Percentiles rank a stretch among this genome's conserved stretches.
These are phyloP conservation scores for Calosoma granatense DNA, from an alignment of 1,140 invertebrate species.

Conservation along the genomic window DNA sequence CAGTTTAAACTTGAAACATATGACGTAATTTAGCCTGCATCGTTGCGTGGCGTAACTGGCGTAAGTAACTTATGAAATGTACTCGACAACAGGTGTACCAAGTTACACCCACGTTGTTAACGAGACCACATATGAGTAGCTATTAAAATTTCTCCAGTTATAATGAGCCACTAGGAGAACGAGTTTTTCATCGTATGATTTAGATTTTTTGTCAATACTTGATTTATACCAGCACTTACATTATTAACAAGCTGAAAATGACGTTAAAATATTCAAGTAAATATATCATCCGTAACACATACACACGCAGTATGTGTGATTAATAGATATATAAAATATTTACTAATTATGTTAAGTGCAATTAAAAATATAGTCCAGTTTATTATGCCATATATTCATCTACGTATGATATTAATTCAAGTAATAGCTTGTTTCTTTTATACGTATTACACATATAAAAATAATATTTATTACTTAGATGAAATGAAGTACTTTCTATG, in stretches of 20 bases:
- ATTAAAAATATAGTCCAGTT: too few species aligned
- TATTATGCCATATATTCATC: too few species aligned
- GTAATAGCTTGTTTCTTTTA: too few species aligned
- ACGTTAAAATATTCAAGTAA: too few species aligned
- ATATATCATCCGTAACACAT: not conserved
- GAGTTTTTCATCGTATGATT: not conserved
- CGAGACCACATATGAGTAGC: not conserved
- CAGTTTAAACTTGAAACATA: too few species aligned
- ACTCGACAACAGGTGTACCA: not conserved
- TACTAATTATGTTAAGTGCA: too few species aligned
- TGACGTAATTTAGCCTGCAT: too few species aligned
- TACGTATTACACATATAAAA: too few species aligned
- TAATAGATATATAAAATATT: not conserved
- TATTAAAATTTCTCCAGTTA: not conserved
- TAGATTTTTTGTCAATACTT: not conserved
- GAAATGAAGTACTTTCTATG: too few species aligned
- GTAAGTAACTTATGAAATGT: not conserved
- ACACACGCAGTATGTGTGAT: not conserved
- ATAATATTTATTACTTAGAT: too few species aligned
- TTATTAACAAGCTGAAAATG: not conserved
- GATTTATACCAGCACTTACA: not conserved
- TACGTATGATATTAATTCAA: too few species aligned
- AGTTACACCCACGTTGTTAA: not conserved
- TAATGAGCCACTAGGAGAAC: not conserved
- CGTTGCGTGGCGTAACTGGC: too few species aligned